Percentiles rank a stretch among this genome's conserved stretches.
Conservation (phyloP, 1,140 invertebrate species). For the Lepidurus packardi region DNA sequence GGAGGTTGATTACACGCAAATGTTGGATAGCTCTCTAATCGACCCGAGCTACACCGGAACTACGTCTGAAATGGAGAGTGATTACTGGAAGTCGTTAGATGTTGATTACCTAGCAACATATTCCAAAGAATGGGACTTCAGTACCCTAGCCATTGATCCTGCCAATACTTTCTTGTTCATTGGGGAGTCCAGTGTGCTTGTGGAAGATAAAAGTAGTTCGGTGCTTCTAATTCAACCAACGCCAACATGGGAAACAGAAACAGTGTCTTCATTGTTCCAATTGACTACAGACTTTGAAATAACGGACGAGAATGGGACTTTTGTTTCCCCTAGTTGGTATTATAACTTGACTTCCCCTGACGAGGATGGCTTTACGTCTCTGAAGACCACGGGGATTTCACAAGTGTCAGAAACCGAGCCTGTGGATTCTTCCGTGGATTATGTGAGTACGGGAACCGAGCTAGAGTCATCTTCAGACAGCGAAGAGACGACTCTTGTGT, state of each 20-base stretch:
- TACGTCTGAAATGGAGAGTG: neutral
- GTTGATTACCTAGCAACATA: neutral
- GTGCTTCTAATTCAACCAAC: neutral
- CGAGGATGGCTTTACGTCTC: neutral
- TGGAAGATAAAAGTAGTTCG: neutral
- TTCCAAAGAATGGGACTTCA: neutral
- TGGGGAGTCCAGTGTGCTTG: neutral
- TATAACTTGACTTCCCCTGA: neutral
- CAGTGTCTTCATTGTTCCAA: slow-evolving; percentile 45
- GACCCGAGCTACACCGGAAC: neutral
- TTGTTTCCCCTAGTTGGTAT: neutral
- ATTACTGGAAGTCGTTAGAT: neutral
- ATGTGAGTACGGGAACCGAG: neutral
- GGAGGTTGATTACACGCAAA: neutral
- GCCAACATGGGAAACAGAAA: slow-evolving; percentile 50
- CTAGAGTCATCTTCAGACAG: neutral
- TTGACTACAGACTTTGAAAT: slow-evolving; percentile 25
- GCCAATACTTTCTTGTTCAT: neutral
- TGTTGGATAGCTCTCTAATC: neutral
- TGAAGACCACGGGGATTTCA: no score
- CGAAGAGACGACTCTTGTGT: neutral
- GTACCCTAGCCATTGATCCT: neutral
- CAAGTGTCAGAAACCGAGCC: neutral
- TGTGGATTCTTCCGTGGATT: neutral
- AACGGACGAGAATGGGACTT: neutral